Evolutionary conservation across 2,888 invertebrate species (phyloP).

Genomic region (Xanthia togata): DNA sequence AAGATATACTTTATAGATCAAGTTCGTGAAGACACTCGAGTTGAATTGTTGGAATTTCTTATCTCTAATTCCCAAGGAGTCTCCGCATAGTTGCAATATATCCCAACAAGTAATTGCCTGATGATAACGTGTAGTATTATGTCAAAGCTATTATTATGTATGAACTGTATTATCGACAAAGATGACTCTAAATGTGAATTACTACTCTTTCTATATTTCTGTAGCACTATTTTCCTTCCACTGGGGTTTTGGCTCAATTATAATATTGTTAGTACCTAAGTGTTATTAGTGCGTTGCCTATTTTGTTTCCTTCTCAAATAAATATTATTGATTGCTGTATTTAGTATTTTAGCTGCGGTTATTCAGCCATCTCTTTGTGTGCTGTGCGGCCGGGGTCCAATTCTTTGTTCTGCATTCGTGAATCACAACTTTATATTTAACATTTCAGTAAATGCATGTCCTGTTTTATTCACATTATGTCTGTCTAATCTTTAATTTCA

Average conservation of each 20-base stretch:
- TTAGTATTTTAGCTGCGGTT: not conserved
- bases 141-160: not conserved
- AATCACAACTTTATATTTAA: slow-evolving; percentile 61
- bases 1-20: slow-evolving; percentile 39
- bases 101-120: not conserved
- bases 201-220: not conserved
- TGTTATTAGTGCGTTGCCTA: not conserved
- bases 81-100: not conserved
- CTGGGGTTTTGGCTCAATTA: not conserved
- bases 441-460: slow-evolving; percentile 29
- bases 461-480: slow-evolving; percentile 19
- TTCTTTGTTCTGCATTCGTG: slow-evolving; percentile 56
- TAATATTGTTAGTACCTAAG: not conserved
- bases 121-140: not conserved
- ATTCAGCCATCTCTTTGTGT: slow-evolving; percentile 35
- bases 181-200: not conserved
- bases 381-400: slow-evolving; percentile 13
- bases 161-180: not conserved
- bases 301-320: slow-evolving; percentile 18
- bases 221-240: not conserved
- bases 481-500: not conserved
- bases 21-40: slow-evolving; percentile 19
- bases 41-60: slow-evolving; percentile 11
- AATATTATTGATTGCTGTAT: slow-evolving; percentile 3
- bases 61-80: not conserved